Evolutionary conservation across 2,797 vertebrate species (phyloP).

Genomic region (Platyrinchus mystaceus): DNA sequence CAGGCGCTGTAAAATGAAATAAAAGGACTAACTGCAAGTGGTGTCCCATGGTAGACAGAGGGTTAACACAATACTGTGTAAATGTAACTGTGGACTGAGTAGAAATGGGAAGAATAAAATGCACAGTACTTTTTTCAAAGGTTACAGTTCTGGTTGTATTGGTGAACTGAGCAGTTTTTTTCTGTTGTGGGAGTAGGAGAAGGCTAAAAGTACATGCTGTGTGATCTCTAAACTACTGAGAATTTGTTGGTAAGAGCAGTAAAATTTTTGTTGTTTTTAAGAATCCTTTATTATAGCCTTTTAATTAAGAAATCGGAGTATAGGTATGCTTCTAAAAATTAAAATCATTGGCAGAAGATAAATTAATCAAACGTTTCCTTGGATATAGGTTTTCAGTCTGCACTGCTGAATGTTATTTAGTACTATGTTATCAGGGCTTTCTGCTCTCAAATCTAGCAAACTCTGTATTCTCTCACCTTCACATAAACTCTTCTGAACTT

Average conservation of each 20-base stretch:
- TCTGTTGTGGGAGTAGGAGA: neutral
- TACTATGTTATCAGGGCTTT: neutral
- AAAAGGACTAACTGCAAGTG: slow-evolving; percentile 75
- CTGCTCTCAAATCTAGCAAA: neutral
- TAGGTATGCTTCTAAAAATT: neutral
- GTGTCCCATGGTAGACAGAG: slow-evolving; percentile 38
- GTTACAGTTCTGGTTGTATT: slow-evolving; percentile 26
- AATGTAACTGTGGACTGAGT: slow-evolving; percentile 24
- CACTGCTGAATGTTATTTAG: neutral
- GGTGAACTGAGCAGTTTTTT: neutral
- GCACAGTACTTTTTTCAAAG: neutral
- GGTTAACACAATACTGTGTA: slow-evolving; percentile 52
- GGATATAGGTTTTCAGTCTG: neutral
- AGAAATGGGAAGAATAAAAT: slow-evolving; percentile 32
- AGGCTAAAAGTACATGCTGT: neutral
- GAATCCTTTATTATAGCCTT: neutral
- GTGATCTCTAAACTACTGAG: neutral
- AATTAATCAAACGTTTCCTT: neutral
- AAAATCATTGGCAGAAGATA: neutral
- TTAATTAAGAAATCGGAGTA: neutral
- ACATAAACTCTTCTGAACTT: neutral
- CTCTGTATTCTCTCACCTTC: neutral
- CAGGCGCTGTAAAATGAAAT: slow-evolving; percentile 66
- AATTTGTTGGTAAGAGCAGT: neutral
- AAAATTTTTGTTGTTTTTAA: neutral